Conservation (phyloP, 2,113 vertebrate species). For the Saccopteryx bilineata region DNA sequence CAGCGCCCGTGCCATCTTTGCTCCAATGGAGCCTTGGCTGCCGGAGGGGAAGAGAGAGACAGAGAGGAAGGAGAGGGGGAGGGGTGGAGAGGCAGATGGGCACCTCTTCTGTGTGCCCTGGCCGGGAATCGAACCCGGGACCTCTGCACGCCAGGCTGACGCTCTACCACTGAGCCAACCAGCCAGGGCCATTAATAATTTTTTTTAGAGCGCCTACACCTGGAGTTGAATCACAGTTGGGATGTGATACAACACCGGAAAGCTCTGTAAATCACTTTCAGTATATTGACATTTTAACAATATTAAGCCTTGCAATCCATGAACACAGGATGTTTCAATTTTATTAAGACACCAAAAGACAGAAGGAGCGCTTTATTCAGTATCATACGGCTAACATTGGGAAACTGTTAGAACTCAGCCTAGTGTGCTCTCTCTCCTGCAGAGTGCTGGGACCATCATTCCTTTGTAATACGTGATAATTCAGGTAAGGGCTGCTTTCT, state of each 20-base stretch:
- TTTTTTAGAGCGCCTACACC: background rate
- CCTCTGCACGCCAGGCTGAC: too few relatives aligned
- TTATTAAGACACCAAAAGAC: conserved; percentile 12
- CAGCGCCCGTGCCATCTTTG: too few relatives aligned
- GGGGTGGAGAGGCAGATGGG: too few relatives aligned
- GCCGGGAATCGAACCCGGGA: too few relatives aligned
- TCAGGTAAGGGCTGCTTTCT: background rate
- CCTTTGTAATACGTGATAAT: background rate
- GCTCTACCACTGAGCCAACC: too few relatives aligned
- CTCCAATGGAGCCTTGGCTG: too few relatives aligned
- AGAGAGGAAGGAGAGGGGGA: too few relatives aligned
- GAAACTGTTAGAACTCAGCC: background rate
- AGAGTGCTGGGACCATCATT: background rate
- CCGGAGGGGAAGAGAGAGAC: too few relatives aligned
- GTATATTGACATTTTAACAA: background rate
- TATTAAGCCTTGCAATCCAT: background rate
- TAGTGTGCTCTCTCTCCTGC: background rate
- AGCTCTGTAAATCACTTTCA: background rate
- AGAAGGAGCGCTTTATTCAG: background rate
- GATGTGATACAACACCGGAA: background rate
- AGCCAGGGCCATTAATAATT: too few relatives aligned
- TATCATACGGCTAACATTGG: background rate
- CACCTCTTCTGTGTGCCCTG: too few relatives aligned
- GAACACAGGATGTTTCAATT: background rate
- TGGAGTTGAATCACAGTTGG: background rate